phyloP scores from a whole-genome alignment of 2,797 vertebrate species.

The Netta rufina region DNA sequence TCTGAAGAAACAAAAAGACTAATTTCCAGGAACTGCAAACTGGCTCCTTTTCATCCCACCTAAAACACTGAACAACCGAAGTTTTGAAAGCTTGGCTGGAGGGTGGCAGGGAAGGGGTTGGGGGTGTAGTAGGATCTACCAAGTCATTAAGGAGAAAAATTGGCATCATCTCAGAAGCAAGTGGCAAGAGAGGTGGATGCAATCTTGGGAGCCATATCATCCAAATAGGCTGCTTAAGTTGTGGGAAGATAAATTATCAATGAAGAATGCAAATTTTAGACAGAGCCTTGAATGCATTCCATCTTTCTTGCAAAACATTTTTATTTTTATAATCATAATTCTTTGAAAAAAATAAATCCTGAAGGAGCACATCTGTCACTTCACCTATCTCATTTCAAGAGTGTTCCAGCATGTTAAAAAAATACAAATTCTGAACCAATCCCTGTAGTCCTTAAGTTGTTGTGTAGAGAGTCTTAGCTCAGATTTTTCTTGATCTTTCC shows the following conservation, averaged over 20 bases:
- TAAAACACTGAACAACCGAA: neutral
- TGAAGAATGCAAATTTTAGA: conserved; percentile 11
- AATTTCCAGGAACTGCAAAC: neutral
- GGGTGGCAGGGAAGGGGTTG: neutral
- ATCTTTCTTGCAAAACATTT: neutral
- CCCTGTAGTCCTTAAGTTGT: neutral
- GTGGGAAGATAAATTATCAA: neutral
- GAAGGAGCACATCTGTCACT: neutral
- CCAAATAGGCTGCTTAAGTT: neutral
- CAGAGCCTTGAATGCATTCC: neutral
- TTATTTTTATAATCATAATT: neutral
- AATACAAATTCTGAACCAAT: neutral
- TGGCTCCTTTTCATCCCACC: neutral
- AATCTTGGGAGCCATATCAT: neutral
- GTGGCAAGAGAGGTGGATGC: neutral
- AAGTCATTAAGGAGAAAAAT: neutral
- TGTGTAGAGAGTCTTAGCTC: neutral
- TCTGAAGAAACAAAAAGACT: neutral
- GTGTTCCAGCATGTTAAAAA: neutral
- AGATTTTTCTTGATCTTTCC: conserved; percentile 50
- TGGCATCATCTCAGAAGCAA: neutral
- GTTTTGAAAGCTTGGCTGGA: neutral
- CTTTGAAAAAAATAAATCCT: neutral
- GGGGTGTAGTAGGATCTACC: neutral
- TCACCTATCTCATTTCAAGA: neutral